Base-by-base conservation (phyloP, 1,140 invertebrate genomes). In the Ceratosolen solmsi region DNA sequence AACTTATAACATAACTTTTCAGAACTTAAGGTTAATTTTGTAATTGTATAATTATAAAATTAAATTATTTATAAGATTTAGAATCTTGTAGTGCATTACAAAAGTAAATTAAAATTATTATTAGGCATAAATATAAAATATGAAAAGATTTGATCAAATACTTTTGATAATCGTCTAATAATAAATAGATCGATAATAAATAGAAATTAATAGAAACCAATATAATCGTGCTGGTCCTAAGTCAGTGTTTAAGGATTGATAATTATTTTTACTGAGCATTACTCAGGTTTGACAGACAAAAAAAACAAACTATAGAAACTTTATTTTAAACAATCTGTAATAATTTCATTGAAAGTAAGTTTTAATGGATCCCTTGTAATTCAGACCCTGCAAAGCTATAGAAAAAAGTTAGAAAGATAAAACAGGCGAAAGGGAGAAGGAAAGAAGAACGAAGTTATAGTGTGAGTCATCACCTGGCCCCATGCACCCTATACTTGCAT, bases 391-490 rank as follows among this genome's bases (percentile, higher is more conserved):
- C 8, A 54, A 70, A 79, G 5, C 25, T 79, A 20, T 46, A 54
- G 20, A 78, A 65, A 63, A 80, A 22, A 51, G 56, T 20, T 30
- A 51, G 80, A 68, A 76, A 51, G 46, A 68, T 51, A 79, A 51
- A 80, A 38, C n/a, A 22, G 63, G 49, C 13, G 33, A 56, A 25
- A 71, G 49, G 33, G 20, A 56, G 70, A 63, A 73, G 56, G 41
- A 65, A 13, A 80, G 33, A 82, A 79, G 46, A 77, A 63, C 77
- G 36, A n/a, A 75, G 79, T 75, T 80, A 83, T 84, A 85, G 89
- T 89, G 87, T 90, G 90, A 91, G 87, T 91, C 90, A 91, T 90
- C 90, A 90, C 90, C 90, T 91, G 90, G 90, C 89, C 86, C 86
- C 85, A 85, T 87, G 33, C 63, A 74, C 72, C 46, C 63, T n/a